Evolutionary conservation across 1,140 invertebrate genomes (phyloP), one percentile per base, ranked within the genome.

Genomic region (Drosophila pectinifera): DNA sequence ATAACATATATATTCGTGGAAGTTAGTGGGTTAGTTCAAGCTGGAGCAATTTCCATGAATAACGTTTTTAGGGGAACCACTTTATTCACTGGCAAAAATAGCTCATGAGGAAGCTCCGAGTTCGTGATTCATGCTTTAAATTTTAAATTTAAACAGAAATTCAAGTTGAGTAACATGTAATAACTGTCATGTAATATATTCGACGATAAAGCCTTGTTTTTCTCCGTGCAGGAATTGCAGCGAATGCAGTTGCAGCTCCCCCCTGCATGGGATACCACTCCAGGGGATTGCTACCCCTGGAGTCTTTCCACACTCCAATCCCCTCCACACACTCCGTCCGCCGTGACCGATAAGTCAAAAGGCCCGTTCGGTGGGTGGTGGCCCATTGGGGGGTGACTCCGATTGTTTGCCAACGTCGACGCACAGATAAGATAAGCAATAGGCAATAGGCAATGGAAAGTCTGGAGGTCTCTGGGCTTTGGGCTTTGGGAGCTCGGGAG

Each of bases 391-490:
- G 58, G 58, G 34, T 73, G 39, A 36, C 63, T 72, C 58, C 46
- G 63, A 81, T 61, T 73, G 79, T 78, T 88, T 88, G 64, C 59
- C 63, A 38, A 75, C 54, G 73, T 74, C 84, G 64, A 74, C 48
- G 64, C 57, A 41, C 45, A 83, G 82, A 86, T 86, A 86, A 86
- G 82, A 86, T 83, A 86, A 88, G 80, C 75, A 62, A 69, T 74
- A 62, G 72, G 80, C 75, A 62, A 69, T 74, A 62, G 72, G 61
- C 74, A 34, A 75, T 42, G 43, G 20, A 26, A 59, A 34, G 46
- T 34, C 43, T 57, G 4, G 18, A 34, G 31, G n/a, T 31, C 20
- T 43, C 8, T 20, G 13, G n/a, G n/a, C n/a, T n/a, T n/a, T n/a
- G n/a, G n/a, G n/a, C n/a, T n/a, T n/a, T n/a, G n/a, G 45, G 4